Base-by-base conservation (phyloP, 2,797 vertebrate genomes). In the Tenualosa ilisha region DNA sequence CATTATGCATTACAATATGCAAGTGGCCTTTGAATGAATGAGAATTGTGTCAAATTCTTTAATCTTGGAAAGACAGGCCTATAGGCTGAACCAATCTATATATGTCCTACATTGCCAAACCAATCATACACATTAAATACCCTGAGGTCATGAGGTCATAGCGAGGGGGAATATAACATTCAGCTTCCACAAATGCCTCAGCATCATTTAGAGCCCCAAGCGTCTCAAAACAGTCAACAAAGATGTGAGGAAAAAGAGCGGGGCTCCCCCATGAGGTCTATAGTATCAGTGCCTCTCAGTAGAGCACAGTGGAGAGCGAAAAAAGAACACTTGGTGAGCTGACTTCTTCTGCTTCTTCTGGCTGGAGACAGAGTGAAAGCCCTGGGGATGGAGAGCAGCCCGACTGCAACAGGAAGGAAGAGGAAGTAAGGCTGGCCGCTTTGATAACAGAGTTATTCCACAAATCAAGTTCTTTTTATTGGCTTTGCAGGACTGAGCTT, bases 361-460 rank as follows among this genome's bases (percentile, higher is more conserved):
- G 68, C 31, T 46, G 17, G 37, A 79, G 37, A 46, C 72, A 46
- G 2, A 8, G 72, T 79, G 40, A 20, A n/a, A 46, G 37, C 40
- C 72, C 37, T 8, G 72, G 20, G 72, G 72, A 79, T 2, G 12
- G 46, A 59, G 43, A 56, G 22, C 26, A 54, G 56, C 24, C 56
- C 81, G 26, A 82, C 85, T 24, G 65, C 17, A 46, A 51, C 15
- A 75, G 83, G 84, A 84, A 83, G 85, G 85, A 88, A 86, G 82
- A 75, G 83, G 81, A 84, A 63, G 49, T 59, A 83, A 81, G 81
- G 79, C 79, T 84, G 68, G 72, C 61, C 50, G 53, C 86, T 82
- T 84, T 68, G 87, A 87, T 88, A 87, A 90, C 88, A 84, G 84
- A 86, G 82, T 79, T 79, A 79, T 79, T 79, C 72, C 37, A 79